A percentile compares a stretch with the other conserved stretches of the same genome.
These are phyloP conservation scores for Rhombomys opimus DNA, from an alignment of 2,113 vertebrate genomes.

Conservation along the genomic window DNA sequence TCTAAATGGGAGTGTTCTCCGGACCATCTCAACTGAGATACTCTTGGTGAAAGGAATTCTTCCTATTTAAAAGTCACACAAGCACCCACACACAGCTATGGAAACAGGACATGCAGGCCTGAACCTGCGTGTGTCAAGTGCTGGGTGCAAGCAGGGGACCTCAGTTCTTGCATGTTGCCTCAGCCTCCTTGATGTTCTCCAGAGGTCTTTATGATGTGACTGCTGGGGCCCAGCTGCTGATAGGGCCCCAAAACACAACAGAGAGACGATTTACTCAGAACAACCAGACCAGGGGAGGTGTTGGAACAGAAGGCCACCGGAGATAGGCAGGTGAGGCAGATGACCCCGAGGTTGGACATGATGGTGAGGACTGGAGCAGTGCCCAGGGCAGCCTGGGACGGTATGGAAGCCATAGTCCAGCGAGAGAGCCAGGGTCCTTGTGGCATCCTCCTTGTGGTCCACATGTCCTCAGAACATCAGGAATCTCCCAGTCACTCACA, in stretches of 20 bases:
- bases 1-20: not conserved
- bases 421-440: not conserved
- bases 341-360: not conserved
- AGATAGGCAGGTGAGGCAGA: fast-evolving
- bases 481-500: fast-evolving
- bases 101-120: fast-evolving
- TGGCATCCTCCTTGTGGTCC: fast-evolving
- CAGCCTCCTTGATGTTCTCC: not conserved
- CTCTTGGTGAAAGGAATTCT: not conserved
- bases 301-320: fast-evolving
- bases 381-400: not conserved
- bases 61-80: not conserved
- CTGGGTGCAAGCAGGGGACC: not conserved
- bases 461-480: not conserved
- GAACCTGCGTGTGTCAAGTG: too few relatives aligned
- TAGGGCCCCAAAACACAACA: not conserved
- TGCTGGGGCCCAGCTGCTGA: not conserved
- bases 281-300: not conserved
- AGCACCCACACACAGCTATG: too few relatives aligned
- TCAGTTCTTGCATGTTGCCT: fast-evolving
- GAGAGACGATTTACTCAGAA: fast-evolving
- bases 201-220: not conserved
- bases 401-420: not conserved
- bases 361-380: fast-evolving
- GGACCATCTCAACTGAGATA: not conserved